Percentiles rank a stretch among this genome's conserved stretches.
Evolutionary conservation across 2,113 vertebrate species (phyloP).

Genomic region (Festucalex cinctus): DNA sequence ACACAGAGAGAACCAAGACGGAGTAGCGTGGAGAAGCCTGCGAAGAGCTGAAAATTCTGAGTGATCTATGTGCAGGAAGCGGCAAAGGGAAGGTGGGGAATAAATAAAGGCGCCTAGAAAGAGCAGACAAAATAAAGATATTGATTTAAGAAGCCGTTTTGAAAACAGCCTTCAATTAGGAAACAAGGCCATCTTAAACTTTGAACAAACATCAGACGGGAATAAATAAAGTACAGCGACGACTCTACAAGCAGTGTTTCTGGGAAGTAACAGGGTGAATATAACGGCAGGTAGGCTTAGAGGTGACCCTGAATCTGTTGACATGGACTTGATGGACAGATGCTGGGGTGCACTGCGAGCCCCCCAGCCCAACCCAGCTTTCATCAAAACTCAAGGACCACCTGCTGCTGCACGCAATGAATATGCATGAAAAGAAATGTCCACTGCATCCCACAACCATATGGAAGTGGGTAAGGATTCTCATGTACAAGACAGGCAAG

Average conservation of each 20-base stretch:
- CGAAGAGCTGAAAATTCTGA: conserved; percentile 24
- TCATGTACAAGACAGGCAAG: conserved; percentile 17
- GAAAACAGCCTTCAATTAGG: conserved; percentile 36
- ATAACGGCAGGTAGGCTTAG: conserved; percentile 13
- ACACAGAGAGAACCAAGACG: conserved; percentile 29
- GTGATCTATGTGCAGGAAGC: conserved; percentile 4
- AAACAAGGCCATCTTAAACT: conserved; percentile 24
- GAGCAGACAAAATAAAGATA: conserved; percentile 20
- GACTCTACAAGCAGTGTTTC: conserved; percentile 1
- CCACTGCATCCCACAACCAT: conserved; percentile 13
- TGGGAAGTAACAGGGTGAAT: neutral
- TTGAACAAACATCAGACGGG: conserved; percentile 9
- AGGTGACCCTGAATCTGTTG: conserved; percentile 53
- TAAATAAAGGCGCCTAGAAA: conserved; percentile 13
- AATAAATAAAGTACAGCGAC: neutral
- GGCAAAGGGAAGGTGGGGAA: neutral
- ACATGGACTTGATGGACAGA: conserved; percentile 44
- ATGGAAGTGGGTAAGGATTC: conserved; percentile 11
- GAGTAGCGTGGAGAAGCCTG: conserved; percentile 18
- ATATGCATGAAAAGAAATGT: conserved; percentile 53
- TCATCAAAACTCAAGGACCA: conserved; percentile 36
- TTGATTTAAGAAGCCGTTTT: conserved; percentile 41
- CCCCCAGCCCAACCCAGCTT: conserved; percentile 25
- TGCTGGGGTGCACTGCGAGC: conserved; percentile 29
- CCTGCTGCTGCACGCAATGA: conserved; percentile 49